phyloP scores from a whole-genome alignment of 2,888 invertebrate genomes.

The Beris morrisii region DNA sequence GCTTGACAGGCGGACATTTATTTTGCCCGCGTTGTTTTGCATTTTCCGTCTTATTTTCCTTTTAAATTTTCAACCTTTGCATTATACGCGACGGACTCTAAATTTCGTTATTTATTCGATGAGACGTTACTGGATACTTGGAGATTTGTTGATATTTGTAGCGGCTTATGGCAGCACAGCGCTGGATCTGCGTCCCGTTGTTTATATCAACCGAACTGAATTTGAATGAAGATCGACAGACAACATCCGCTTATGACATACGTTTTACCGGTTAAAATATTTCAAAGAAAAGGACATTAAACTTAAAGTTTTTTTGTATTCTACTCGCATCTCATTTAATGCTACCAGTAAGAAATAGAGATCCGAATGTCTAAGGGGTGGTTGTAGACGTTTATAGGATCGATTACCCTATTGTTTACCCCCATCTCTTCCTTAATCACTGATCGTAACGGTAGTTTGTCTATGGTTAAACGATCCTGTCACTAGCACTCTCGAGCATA shows the following conservation, averaged over 20 bases:
- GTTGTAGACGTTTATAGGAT: too few relatives aligned
- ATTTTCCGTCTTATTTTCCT: neutral
- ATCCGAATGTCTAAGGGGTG: too few relatives aligned
- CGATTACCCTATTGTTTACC: too few relatives aligned
- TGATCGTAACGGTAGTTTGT: too few relatives aligned
- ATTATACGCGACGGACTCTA: slow-evolving; percentile 1
- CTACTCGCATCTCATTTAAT: too few relatives aligned
- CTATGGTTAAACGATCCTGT: too few relatives aligned
- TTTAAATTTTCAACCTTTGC: slow-evolving; percentile 5
- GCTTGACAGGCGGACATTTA: slow-evolving; percentile 21
- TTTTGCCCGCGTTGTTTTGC: neutral
- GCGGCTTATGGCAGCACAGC: neutral
- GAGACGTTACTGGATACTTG: neutral
- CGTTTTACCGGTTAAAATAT: too few relatives aligned
- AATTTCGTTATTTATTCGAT: slow-evolving; percentile 14
- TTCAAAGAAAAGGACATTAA: too few relatives aligned
- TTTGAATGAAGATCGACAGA: slow-evolving; percentile 18
- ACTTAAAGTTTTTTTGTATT: too few relatives aligned
- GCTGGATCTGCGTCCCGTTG: neutral
- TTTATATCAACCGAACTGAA: slow-evolving; percentile 15
- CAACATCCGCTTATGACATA: slow-evolving; percentile 20
- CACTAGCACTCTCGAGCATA: too few relatives aligned
- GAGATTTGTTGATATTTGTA: slow-evolving; percentile 5
- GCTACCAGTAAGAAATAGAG: too few relatives aligned
- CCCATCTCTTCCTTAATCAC: too few relatives aligned